Base-by-base conservation (phyloP, 2,113 vertebrate genomes). In the Arothron firmamentum region DNA sequence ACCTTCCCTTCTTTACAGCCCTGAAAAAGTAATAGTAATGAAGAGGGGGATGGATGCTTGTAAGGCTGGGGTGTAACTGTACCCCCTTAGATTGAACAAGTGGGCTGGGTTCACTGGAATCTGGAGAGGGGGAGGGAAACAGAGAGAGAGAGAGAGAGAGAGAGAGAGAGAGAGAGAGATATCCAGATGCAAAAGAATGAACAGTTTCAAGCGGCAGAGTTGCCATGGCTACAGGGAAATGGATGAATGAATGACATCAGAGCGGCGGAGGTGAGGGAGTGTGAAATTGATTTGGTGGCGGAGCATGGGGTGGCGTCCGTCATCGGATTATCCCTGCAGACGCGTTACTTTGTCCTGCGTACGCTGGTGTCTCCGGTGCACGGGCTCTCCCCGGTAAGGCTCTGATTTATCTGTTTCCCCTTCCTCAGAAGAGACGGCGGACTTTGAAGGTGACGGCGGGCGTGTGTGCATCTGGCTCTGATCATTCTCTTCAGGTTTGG, bases 221-320 rank as follows among this genome's bases (percentile, higher is more conserved):
- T 96, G 87, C 94, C 88, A 95, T 95, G 91, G 93, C 87, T 90
- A 96, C 90, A 74, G 69, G 87, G 84, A 92, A 94, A 91, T 91
- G 90, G 81, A 90, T 96, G 95, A 96, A 95, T 94, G 93, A 94
- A 90, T 92, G 92, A 93, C 93, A 93, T 94, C 91, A 89, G 88
- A 87, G 88, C 87, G 87, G 86, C 84, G 84, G 93, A 94, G 91
- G 93, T 92, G 92, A 91, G 88, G 82, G 90, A 94, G 93, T 96
- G 94, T 95, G 94, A 97, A 94, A 96, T 93, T 93, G 93, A 93
- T 96, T 96, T 91, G 83, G 85, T 88, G 87, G 91, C 85, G 87
- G 89, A 78, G 90, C 90, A 84, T 85, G 69, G 85, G 85, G 80
- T 75, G 78, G 72, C 55, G 60, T 55, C 74, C 65, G 70, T 78